Conservation (phyloP, 1,140 invertebrate genomes). For the Daktulosphaira vitifoliae region DNA sequence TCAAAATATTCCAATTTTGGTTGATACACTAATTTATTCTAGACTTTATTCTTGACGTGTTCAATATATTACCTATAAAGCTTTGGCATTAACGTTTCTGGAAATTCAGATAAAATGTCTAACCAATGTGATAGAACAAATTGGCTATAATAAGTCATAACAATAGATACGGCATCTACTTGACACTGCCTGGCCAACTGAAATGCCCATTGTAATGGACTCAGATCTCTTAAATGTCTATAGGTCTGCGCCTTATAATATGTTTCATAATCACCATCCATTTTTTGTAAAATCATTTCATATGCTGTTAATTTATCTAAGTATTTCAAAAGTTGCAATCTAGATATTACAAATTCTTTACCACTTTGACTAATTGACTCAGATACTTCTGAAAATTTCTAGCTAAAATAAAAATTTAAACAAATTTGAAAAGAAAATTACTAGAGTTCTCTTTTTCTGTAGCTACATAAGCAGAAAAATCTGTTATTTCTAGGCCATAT, state of each 20-base stretch:
- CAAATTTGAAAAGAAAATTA: not conserved
- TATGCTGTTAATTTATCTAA: conserved; percentile 14
- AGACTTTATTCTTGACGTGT: too few relatives aligned
- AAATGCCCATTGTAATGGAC: conserved; percentile 11
- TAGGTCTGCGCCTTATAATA: not conserved
- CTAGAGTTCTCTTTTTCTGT: not conserved
- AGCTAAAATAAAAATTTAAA: not conserved
- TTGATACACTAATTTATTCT: too few relatives aligned
- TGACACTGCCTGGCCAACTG: conserved; percentile 26
- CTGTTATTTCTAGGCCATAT: conserved; percentile 24
- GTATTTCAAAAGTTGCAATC: conserved; percentile 21
- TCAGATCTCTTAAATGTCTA: conserved; percentile 22
- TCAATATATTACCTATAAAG: conserved; percentile 22
- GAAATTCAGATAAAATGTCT: conserved; percentile 19
- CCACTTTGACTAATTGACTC: conserved; percentile 10
- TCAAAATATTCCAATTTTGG: too few relatives aligned
- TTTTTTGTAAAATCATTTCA: conserved; percentile 21
- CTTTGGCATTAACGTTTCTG: conserved; percentile 23
- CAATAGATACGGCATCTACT: conserved; percentile 24
- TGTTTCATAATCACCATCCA: not conserved
- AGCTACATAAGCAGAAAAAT: conserved; percentile 12
- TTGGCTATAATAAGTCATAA: conserved; percentile 20
- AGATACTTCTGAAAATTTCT: not conserved
- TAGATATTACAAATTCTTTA: conserved; percentile 20
- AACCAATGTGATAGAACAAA: conserved; percentile 14